Conservation (phyloP, 1,140 invertebrate genomes). For the Pogonomyrmex californicus region DNA sequence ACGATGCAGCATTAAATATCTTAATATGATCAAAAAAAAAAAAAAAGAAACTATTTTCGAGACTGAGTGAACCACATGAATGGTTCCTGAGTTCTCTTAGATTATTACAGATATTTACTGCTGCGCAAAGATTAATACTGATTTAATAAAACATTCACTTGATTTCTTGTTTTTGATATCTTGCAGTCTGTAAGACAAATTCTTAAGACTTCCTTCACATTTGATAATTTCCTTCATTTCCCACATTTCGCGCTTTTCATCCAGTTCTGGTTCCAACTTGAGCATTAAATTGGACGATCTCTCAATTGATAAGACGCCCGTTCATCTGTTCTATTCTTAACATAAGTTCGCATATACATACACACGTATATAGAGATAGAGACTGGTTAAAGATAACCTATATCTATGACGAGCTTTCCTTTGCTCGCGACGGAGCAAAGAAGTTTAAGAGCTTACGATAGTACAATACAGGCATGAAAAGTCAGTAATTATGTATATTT, state of each 20-base stretch:
- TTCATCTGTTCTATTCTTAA: background rate
- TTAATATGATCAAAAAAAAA: background rate
- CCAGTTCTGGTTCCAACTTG: background rate
- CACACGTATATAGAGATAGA: background rate
- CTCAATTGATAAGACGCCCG: background rate
- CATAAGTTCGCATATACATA: background rate
- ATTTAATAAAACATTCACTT: conserved; percentile 35
- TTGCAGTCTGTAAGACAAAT: background rate
- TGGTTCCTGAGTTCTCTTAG: background rate
- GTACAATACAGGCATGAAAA: background rate
- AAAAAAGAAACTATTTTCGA: background rate
- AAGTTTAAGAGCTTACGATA: no score
- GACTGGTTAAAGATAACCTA: background rate
- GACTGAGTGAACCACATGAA: background rate
- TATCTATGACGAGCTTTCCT: background rate
- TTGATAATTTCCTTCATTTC: background rate
- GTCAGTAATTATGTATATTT: background rate
- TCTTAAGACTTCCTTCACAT: background rate
- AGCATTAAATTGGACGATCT: background rate
- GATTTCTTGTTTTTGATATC: background rate
- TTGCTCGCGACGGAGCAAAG: background rate
- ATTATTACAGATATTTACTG: conserved; percentile 1
- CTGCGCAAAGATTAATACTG: conserved; percentile 10
- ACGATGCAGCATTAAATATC: conserved; percentile 26
- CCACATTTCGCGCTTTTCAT: background rate